phyloP scores from a whole-genome alignment of 2,797 vertebrate genomes.

The Syngnathus rostellatus region DNA sequence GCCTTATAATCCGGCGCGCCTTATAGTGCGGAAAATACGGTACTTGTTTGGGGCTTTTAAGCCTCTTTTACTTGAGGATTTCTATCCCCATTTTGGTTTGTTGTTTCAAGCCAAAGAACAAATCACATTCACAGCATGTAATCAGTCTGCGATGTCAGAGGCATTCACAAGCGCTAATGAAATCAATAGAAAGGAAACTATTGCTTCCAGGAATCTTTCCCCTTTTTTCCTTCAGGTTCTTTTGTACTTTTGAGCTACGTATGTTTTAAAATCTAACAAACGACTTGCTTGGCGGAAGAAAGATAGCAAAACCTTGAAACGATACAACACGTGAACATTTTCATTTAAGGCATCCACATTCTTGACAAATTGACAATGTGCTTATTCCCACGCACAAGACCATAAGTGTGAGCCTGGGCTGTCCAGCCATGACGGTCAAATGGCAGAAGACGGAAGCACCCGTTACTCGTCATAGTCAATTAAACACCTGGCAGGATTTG shows the following conservation, averaged over 20 bases:
- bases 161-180: slow-evolving; percentile 7
- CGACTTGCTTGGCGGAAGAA: not conserved
- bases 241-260: not conserved
- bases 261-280: not conserved
- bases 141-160: not conserved
- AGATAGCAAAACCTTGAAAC: not conserved
- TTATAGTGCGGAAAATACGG: no score
- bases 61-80: not conserved
- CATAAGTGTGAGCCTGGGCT: not conserved
- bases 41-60: not conserved
- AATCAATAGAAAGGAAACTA: slow-evolving; percentile 6
- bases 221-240: not conserved
- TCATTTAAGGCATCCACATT: not conserved
- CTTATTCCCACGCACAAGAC: not conserved
- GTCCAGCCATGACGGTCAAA: slow-evolving; percentile 12
- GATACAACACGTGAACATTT: not conserved
- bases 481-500: slow-evolving; percentile 27
- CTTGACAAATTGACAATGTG: not conserved
- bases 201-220: not conserved
- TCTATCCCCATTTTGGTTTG: not conserved
- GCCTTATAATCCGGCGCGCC: no score
- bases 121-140: slow-evolving; percentile 3
- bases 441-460: slow-evolving; percentile 29
- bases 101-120: not conserved
- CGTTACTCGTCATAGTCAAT: slow-evolving; percentile 35